Conservation (phyloP, 2,888 invertebrate species). For the Acronicta aceris region DNA sequence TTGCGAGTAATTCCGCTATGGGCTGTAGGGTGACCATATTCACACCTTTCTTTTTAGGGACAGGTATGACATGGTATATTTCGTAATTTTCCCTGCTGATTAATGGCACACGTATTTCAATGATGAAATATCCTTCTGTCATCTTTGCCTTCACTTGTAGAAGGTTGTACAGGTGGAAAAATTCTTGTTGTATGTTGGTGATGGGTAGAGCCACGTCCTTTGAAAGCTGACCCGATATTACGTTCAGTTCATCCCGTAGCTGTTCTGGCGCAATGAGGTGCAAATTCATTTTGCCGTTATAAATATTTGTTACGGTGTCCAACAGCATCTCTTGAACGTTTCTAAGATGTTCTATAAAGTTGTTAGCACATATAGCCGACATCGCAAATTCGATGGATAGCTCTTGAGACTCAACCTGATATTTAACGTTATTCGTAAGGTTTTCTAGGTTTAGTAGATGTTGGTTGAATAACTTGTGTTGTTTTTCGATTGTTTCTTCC, state of each 20-base stretch:
- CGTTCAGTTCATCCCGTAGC: slow-evolving; percentile 22
- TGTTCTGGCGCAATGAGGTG: slow-evolving; percentile 36
- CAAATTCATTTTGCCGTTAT: slow-evolving; percentile 34
- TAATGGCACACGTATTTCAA: slow-evolving; percentile 46
- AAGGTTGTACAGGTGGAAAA: slow-evolving; percentile 6
- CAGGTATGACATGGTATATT: slow-evolving; percentile 17
- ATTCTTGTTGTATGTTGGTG: slow-evolving; percentile 6
- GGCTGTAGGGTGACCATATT: slow-evolving; percentile 37
- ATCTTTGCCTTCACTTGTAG: slow-evolving; percentile 25
- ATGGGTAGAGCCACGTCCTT: slow-evolving; percentile 23
- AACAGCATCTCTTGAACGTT: slow-evolving; percentile 26
- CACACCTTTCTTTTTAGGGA: slow-evolving; percentile 9
- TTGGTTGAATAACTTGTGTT: slow-evolving; percentile 32
- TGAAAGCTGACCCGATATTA: slow-evolving; percentile 24
- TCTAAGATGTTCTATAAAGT: slow-evolving; percentile 19
- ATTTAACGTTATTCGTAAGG: background rate
- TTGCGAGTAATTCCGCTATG: slow-evolving; percentile 35
- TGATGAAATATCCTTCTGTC: slow-evolving; percentile 35
- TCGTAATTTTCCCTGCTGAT: slow-evolving; percentile 37
- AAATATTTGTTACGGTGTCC: slow-evolving; percentile 31
- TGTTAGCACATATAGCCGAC: slow-evolving; percentile 17
- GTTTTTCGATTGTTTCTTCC: slow-evolving; percentile 29
- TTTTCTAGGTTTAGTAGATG: slow-evolving; percentile 20
- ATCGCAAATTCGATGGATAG: slow-evolving; percentile 19
- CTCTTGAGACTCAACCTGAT: slow-evolving; percentile 4